Evolutionary conservation across 1,140 invertebrate genomes (phyloP), one percentile per base, ranked within the genome.

Genomic region (Tachypleus tridentatus): DNA sequence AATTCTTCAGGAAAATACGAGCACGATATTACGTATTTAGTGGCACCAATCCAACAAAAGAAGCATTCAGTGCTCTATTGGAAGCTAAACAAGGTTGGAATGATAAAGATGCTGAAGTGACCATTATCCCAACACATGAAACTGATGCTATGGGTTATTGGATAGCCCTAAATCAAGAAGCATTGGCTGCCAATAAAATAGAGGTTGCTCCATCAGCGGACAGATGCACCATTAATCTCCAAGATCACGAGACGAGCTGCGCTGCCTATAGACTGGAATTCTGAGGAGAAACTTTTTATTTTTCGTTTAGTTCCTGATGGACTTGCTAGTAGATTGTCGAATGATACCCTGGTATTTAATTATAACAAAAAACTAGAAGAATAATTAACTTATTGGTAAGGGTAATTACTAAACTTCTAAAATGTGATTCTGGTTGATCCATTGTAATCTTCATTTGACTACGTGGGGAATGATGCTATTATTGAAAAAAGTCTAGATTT

Each of bases 1-100:
- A 97, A 70, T 98, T 96, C 78, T 98, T 98, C 79, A 93, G 92
- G 73, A 82, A 87, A 72, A 84, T 98, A 4, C 82, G 94, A 64
- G 93, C 94, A 3, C 82, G 94, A 67, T 96, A 98, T 75, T 98
- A 98, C 75, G 94, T 98, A 4, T 92, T 98, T 76, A 97, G 92
- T 65, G 91, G 93, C 5, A 87, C 93, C 48, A 91, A 96, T 74
- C 93, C 94, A 1, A 93, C 90, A 67, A 87, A 89, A 69, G 88
- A 94, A 73, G 91, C 97, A 4, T 91, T 97, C 71, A 91, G 97
- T 76, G 90, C 93, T 5, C 78, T 98, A n/a, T 79, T 98, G 5
- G 92, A 97, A 77, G 94, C 91, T 49, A 97, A 97, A 76, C 89
- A 93, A 74, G 88, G 88, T 10, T 97, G 92, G 92, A 93, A 97